A percentile compares a stretch with the other conserved stretches of the same genome.
phyloP scores from a whole-genome alignment of 2,797 vertebrate species.

The Chanos chanos region DNA sequence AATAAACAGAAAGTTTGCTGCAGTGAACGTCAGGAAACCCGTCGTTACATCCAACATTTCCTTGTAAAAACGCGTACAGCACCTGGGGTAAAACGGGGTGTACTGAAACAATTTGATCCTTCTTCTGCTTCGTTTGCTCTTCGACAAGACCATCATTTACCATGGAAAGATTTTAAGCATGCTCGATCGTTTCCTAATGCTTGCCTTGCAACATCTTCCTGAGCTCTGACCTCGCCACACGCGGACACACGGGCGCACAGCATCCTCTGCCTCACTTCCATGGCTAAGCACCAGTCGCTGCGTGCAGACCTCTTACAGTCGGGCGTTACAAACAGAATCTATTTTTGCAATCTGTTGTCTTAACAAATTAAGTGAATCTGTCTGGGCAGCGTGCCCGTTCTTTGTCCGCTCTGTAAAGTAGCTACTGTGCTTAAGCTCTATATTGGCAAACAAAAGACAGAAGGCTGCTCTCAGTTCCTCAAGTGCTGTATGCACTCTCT shows the following conservation, averaged over 20 bases:
- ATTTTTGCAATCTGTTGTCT: slow-evolving; percentile 43
- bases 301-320: slow-evolving; percentile 6
- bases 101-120: too few species aligned
- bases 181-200: not conserved
- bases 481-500: too few species aligned
- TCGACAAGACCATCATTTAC: not conserved
- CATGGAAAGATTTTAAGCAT: not conserved
- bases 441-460: slow-evolving; percentile 14
- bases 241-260: slow-evolving; percentile 32
- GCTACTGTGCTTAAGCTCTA: slow-evolving; percentile 10
- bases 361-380: slow-evolving; percentile 34
- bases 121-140: too few species aligned
- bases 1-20: slow-evolving; percentile 40
- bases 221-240: slow-evolving; percentile 33
- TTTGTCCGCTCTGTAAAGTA: slow-evolving; percentile 23
- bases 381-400: slow-evolving; percentile 26
- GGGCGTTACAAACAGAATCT: slow-evolving; percentile 34
- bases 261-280: slow-evolving; percentile 16
- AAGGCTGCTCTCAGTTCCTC: not conserved
- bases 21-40: slow-evolving; percentile 39
- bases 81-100: too few species aligned
- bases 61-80: not conserved
- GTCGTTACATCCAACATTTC: not conserved
- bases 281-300: slow-evolving; percentile 23
- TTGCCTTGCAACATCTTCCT: slow-evolving; percentile 21